Evolutionary conservation across 2,888 invertebrate species (phyloP), one percentile per base, ranked within the genome.

Genomic region (Agrochola litura): DNA sequence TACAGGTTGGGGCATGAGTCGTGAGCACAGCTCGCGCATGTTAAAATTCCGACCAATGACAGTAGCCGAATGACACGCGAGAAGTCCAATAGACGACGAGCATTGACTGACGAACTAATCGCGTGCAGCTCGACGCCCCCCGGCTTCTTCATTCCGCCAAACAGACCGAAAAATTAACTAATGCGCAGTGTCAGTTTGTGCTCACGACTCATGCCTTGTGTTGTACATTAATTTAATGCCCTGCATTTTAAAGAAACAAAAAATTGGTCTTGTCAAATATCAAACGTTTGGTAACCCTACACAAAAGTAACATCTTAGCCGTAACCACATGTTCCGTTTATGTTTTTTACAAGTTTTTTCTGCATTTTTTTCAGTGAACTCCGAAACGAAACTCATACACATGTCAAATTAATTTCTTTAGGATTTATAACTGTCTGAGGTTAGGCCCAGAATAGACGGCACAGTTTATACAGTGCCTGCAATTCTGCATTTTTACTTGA

Each of bases 361-460:
- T 73, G 65, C 54, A 80, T 73, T 87, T 87, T 89, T 90, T 89
- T 82, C 84, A 77, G 73, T 64, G 43, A 77, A 63, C 79, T 81
- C 68, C 78, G 75, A 82, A 87, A 86, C 84, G 79, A 83, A 81
- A 63, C 66, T 81, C 81, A 74, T 86, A 88, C 92, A 93, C 89
- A 90, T 93, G 93, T 92, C 93, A 92, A 88, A 90, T 85, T 94
- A 93, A 94, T 93, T 92, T 90, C 89, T 83, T 78, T 68, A 83
- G 82, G 91, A 93, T 93, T 93, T 93, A 92, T 92, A 83, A 82
- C 84, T 88, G 90, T 90, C 89, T 87, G 75, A 43, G 16, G 22
- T 41, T 86, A 66, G 10, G 60, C n/a, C 61, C 61, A 9, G 61
- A 67, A 52, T 65, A 75, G n/a, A 75, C 43, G 14, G 1, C n/a